Evolutionary conservation across 1,140 invertebrate genomes (phyloP).

Genomic region (Pseudomyrmex concolor): DNA sequence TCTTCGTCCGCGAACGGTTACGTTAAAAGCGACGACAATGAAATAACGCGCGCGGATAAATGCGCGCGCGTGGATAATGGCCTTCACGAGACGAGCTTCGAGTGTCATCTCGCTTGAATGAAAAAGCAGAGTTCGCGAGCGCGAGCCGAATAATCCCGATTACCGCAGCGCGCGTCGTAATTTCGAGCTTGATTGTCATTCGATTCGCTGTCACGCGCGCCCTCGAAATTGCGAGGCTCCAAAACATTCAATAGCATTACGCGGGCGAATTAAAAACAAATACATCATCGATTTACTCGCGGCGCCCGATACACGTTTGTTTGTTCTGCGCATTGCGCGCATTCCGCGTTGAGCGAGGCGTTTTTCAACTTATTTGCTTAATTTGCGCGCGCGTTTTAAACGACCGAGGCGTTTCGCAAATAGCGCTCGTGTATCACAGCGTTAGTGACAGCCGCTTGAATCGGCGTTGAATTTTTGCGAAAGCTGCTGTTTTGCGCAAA

Average conservation of each 20-base stretch:
- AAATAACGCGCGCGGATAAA: slow-evolving; percentile 48
- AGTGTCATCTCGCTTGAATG: slow-evolving; percentile 56
- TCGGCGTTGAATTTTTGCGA: slow-evolving; percentile 35
- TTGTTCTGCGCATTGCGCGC: slow-evolving; percentile 22
- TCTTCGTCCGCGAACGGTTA: slow-evolving; percentile 31
- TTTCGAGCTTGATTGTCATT: slow-evolving; percentile 58
- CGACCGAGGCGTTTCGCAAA: slow-evolving; percentile 44
- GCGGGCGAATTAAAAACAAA: slow-evolving; percentile 56
- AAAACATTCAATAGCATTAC: slow-evolving; percentile 56
- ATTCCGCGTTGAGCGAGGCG: slow-evolving; percentile 12
- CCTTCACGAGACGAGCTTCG: slow-evolving; percentile 42
- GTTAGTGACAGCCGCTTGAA: slow-evolving; percentile 51
- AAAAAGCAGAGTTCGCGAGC: slow-evolving; percentile 44
- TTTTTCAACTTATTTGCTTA: slow-evolving; percentile 59
- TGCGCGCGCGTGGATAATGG: slow-evolving; percentile 47
- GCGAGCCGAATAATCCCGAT: slow-evolving; percentile 55
- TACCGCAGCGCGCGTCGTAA: slow-evolving; percentile 51
- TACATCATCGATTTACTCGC: slow-evolving; percentile 47
- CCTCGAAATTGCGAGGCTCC: slow-evolving; percentile 48
- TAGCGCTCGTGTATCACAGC: slow-evolving; percentile 28
- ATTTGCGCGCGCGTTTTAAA: slow-evolving; percentile 34
- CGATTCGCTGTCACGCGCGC: slow-evolving; percentile 55
- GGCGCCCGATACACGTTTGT: slow-evolving; percentile 39
- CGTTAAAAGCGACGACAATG: slow-evolving; percentile 42
- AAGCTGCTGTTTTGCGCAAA: not conserved